phyloP scores from a whole-genome alignment of 2,113 vertebrate species.

The Phalacrocorax carbo region DNA sequence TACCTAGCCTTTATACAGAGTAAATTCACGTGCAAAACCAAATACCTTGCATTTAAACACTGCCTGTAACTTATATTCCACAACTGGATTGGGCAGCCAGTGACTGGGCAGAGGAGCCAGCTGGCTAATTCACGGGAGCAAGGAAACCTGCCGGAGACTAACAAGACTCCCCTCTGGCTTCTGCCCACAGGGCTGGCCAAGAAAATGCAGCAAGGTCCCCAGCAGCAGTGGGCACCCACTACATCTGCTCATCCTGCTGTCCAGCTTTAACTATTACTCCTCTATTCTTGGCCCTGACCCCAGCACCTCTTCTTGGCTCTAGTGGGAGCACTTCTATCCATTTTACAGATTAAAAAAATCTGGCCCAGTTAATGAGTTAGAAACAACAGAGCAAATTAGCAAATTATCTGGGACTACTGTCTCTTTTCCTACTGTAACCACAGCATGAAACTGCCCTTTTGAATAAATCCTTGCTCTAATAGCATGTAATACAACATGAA shows the following conservation, averaged over 20 bases:
- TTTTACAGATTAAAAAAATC: background rate
- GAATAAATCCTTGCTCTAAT: background rate
- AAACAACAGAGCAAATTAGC: background rate
- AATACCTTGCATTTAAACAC: background rate
- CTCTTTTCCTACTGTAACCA: background rate
- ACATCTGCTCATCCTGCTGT: background rate
- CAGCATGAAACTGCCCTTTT: background rate
- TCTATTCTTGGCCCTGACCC: background rate
- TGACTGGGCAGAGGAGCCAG: background rate
- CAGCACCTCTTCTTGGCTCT: background rate
- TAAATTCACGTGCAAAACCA: background rate
- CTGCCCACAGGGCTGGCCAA: background rate
- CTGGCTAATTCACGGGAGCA: background rate
- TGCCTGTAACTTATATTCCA: background rate
- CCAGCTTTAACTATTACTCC: background rate
- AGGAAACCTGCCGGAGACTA: background rate
- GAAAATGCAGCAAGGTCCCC: background rate
- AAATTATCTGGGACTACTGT: background rate
- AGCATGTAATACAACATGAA: background rate
- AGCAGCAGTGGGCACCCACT: rapidly evolving
- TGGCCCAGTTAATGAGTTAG: background rate
- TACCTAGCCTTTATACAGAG: background rate
- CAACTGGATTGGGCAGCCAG: background rate
- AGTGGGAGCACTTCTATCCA: background rate
- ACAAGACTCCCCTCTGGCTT: background rate